phyloP scores from a whole-genome alignment of 2,888 invertebrate species.

The Habrosyne pyritoides region DNA sequence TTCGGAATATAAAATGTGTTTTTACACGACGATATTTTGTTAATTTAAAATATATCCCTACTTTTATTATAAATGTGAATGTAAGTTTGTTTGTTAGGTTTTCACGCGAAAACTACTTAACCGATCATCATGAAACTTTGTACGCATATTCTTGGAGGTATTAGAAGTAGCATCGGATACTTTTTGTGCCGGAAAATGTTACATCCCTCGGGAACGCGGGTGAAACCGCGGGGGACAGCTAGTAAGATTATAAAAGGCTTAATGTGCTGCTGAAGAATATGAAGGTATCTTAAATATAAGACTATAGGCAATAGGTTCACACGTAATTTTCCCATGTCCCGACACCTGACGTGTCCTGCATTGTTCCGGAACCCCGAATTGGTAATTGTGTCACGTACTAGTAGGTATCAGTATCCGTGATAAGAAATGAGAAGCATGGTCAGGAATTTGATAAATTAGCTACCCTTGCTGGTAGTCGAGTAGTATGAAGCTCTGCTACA shows the following conservation, averaged over 20 bases:
- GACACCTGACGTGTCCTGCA: constrained; percentile 49
- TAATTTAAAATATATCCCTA: too few relatives aligned
- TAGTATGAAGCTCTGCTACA: too few relatives aligned
- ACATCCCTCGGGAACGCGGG: too few relatives aligned
- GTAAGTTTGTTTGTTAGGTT: too few relatives aligned
- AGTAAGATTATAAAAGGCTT: not conserved
- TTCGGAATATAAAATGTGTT: not conserved
- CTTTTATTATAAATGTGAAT: too few relatives aligned
- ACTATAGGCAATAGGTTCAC: not conserved
- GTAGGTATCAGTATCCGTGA: constrained; percentile 41
- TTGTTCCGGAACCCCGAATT: constrained; percentile 40
- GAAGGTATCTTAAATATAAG: not conserved
- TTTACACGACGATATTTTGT: not conserved
- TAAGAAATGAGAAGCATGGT: constrained; percentile 36
- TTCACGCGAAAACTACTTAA: too few relatives aligned
- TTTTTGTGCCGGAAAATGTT: too few relatives aligned
- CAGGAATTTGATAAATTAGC: constrained; percentile 13
- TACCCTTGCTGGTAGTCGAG: too few relatives aligned
- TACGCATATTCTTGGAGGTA: too few relatives aligned
- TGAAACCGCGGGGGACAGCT: too few relatives aligned
- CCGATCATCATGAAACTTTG: too few relatives aligned
- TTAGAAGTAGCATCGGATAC: too few relatives aligned
- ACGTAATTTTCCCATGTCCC: constrained; percentile 5
- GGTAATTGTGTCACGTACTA: constrained; percentile 63
- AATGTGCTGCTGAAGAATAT: not conserved